Conservation (phyloP, 2,888 invertebrate genomes). For the Lagria hirta region DNA sequence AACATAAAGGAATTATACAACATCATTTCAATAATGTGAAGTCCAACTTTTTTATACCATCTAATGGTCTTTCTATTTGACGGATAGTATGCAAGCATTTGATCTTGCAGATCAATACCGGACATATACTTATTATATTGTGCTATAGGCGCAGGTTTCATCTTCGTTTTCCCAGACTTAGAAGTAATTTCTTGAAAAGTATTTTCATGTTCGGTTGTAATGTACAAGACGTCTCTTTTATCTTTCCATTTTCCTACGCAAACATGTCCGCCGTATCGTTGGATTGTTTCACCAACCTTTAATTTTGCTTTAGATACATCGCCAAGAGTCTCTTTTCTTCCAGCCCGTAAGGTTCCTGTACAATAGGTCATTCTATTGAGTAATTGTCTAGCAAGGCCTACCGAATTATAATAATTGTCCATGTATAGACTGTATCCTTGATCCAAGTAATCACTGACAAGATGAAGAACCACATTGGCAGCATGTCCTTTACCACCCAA, state of each 20-base stretch:
- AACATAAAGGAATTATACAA: constrained; percentile 23
- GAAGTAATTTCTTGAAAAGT: constrained; percentile 25
- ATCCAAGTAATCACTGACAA: too few species aligned
- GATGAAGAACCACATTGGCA: too few species aligned
- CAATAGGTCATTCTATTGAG: constrained; percentile 37
- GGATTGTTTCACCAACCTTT: constrained; percentile 31
- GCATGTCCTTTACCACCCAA: constrained; percentile 22
- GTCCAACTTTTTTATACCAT: constrained; percentile 36
- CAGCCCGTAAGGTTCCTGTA: constrained; percentile 45
- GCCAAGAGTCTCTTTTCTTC: constrained; percentile 32
- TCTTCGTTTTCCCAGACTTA: constrained; percentile 20
- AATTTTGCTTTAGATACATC: constrained; percentile 34
- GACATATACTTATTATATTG: constrained; percentile 8
- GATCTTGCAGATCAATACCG: constrained; percentile 34
- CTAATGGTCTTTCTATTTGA: constrained; percentile 31
- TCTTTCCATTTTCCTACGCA: constrained; percentile 42
- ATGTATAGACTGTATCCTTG: constrained; percentile 7
- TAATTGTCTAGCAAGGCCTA: constrained; percentile 8
- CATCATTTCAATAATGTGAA: constrained; percentile 23
- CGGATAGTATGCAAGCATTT: constrained; percentile 37
- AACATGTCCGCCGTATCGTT: constrained; percentile 32
- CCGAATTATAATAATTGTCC: constrained; percentile 18
- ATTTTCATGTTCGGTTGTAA: constrained; percentile 36
- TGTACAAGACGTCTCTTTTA: constrained; percentile 38
- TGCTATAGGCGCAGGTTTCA: constrained; percentile 3